Evolutionary conservation across 2,888 invertebrate genomes (phyloP), one percentile per base, ranked within the genome.

Genomic region (Myathropa florea): DNA sequence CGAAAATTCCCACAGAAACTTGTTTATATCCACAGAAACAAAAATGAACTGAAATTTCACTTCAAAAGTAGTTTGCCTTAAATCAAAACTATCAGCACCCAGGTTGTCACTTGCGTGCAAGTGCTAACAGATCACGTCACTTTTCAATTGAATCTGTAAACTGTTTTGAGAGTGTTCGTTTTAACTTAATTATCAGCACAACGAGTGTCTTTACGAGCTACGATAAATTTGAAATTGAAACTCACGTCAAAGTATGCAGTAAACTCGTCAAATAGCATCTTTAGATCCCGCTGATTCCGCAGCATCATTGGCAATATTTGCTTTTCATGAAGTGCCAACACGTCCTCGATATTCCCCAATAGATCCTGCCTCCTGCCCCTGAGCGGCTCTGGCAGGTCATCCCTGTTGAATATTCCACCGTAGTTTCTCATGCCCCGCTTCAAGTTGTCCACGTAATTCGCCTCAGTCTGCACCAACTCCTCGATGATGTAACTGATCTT

Each of bases 301-400:
- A 91, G 82, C 90, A 93, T 90, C 81, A 92, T 88, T 61, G 93
- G 93, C 68, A 92, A 88, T 78, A 93, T 91, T 73, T 92, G 89
- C 12, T 89, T 81, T 12, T 92, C 91, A 91, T 98, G 98, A 92
- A 98, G 97, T 91, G 96, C 95, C 92, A 96, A 96, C 90, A 98
- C 97, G 92, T 97, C 96, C 90, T 97, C 96, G 65, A 98, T 95
- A 92, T 98, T 98, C 36, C 97, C 97, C 92, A 98, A 97, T 89
- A 98, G 96, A 36, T 90, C 79, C 14, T 89, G 89, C 46, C 90
- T 91, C 55, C 90, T 90, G 9, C 89, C 90, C 2, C 80, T 88
- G 3, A 93, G 79, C 4, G 89, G 76, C 3, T 90, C 90, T 0
- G 93, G 93, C 53, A 92, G 83, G 81, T 91, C 89, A 12, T 89